Evolutionary conservation across 1,140 invertebrate genomes (phyloP), one percentile per base, ranked within the genome.

Genomic region (Araneus ventricosus): DNA sequence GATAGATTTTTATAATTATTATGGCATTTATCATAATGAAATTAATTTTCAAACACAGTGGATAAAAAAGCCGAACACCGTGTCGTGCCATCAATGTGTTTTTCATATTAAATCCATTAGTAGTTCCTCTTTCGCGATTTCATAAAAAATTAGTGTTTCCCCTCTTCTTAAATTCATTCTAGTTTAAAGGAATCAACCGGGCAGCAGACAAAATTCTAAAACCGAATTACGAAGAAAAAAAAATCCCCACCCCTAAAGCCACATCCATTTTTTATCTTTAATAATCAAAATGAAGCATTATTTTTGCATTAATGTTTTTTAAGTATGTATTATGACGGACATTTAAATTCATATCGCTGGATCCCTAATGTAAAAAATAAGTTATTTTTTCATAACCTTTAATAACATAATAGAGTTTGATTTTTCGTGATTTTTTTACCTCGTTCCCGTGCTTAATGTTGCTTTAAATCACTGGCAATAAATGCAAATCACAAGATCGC

Each of bases 221-320:
- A 30, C 14, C 85, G 61, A 87, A 61, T 87, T 37, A 87, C 37
- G 17, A 63, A 87, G 52, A 87, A 92, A 79, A 52, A 52, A 67
- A 59, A 90, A 80, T 57, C 90, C 61, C 84, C 85, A 67, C 84
- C 59, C 91, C 88, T 45, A 80, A 75, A 90, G 70, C 70, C 70
- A 75, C 70, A 90, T 24, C 57, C 30, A 59, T 79, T 27, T 67
- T 88, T 87, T 59, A 30, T 30, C 45, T 93, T 86, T 87, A 52
- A 86, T 93, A 93, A 88, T 88, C 84, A 91, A 93, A 93, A 79
- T 59, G 67, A 70, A 87, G 91, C 84, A 93, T 93, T 93, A 93
- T 93, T 93, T 93, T 93, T 93, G 91, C 84, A 93, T 93, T 93
- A 93, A 93, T 93, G 91, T 93, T 93, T 93, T 93, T 93, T 93